These are phyloP conservation scores for Ptychobarbus kaznakovi DNA, from an alignment of 2,797 vertebrate genomes.

Conservation along the genomic window DNA sequence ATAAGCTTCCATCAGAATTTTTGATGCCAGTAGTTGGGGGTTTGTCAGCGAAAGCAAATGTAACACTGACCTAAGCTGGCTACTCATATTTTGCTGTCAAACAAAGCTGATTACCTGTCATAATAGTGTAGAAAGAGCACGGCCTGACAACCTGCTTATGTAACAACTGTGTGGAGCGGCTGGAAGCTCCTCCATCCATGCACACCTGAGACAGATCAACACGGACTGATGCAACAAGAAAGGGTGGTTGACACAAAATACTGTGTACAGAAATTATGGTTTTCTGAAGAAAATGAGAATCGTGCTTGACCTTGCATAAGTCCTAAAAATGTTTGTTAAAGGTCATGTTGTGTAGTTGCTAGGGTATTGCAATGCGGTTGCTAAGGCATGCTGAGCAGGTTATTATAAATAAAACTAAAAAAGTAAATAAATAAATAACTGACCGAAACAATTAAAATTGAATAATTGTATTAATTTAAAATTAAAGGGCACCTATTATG, in stretches of 20 bases:
- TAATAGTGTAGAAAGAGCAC: not conserved
- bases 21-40: not conserved
- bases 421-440: not conserved
- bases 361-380: not conserved
- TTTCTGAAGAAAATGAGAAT: not conserved
- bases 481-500: not conserved
- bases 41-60: slow-evolving; percentile 15
- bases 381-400: not conserved
- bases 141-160: not conserved
- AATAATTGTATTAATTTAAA: not conserved
- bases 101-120: slow-evolving; percentile 6
- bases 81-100: slow-evolving; percentile 6
- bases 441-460: not conserved
- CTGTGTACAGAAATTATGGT: not conserved
- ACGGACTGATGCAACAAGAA: not conserved
- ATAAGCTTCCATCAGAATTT: slow-evolving; percentile 12
- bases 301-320: not conserved
- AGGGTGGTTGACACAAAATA: not conserved
- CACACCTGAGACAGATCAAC: slow-evolving; percentile 25
- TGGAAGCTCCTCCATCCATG: not conserved
- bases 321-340: not conserved
- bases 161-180: not conserved
- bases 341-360: not conserved
- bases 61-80: slow-evolving; percentile 3
- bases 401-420: not conserved